phyloP scores from a whole-genome alignment of 2,113 vertebrate genomes.

The Ochotona princeps region DNA sequence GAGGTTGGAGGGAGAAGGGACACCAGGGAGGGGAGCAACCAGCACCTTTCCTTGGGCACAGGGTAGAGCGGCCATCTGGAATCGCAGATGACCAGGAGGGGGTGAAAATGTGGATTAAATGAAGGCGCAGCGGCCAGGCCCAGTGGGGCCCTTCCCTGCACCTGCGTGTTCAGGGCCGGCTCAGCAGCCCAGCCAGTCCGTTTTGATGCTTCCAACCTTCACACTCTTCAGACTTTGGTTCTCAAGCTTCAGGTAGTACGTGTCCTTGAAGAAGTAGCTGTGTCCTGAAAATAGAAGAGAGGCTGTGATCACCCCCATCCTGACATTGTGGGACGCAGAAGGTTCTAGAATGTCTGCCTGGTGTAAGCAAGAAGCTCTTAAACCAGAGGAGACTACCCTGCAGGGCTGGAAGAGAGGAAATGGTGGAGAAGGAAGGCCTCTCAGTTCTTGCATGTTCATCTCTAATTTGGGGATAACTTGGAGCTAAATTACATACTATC shows the following conservation, averaged over 20 bases:
- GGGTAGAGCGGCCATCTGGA: constrained; percentile 55
- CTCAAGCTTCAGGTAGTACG: constrained; percentile 96
- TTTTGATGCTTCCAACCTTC: constrained; percentile 96
- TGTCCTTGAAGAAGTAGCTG: constrained; percentile 98
- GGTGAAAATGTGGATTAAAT: constrained; percentile 73
- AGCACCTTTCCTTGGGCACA: constrained; percentile 84
- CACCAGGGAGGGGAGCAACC: constrained; percentile 72
- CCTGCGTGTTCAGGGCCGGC: constrained; percentile 28
- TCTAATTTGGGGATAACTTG: neutral
- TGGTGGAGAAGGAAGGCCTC: neutral
- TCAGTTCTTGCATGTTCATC: neutral
- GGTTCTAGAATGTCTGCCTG: neutral
- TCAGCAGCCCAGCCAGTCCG: constrained; percentile 98
- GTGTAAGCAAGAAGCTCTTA: neutral
- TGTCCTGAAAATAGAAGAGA: constrained; percentile 88
- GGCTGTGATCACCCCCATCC: neutral
- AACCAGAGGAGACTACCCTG: neutral
- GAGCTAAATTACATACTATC: neutral
- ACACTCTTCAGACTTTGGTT: constrained; percentile 97
- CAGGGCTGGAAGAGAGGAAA: neutral
- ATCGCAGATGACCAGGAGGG: constrained; percentile 83
- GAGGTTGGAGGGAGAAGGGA: neutral
- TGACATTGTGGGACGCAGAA: neutral
- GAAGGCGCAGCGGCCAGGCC: constrained; percentile 84
- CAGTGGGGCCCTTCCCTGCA: constrained; percentile 64